Evolutionary conservation across 2,797 vertebrate genomes (phyloP).

Genomic region (Adelosebastes latens): DNA sequence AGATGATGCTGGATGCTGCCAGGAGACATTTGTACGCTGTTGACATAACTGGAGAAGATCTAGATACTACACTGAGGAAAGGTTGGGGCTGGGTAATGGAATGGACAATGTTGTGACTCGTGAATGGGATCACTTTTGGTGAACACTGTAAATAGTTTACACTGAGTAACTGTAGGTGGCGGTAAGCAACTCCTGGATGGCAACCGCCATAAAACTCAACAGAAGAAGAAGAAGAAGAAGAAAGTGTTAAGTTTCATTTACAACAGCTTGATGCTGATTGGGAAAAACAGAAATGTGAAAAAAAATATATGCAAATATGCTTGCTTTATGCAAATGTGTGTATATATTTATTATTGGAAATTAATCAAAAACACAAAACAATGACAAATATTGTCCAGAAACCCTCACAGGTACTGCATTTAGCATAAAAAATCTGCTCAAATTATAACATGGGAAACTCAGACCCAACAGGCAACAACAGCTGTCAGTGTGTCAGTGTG

Average conservation of each 20-base stretch:
- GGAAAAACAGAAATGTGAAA: background rate
- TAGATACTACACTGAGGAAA: background rate
- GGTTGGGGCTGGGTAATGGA: background rate
- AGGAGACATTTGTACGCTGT: background rate
- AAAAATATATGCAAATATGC: too few species aligned
- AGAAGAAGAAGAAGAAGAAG: background rate
- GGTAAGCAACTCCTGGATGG: background rate
- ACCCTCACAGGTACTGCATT: too few species aligned
- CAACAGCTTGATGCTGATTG: background rate
- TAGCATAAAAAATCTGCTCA: rapidly evolving
- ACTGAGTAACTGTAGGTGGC: background rate
- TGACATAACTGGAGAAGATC: background rate
- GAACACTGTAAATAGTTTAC: background rate
- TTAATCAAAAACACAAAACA: too few species aligned
- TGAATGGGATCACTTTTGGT: background rate
- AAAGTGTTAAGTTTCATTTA: background rate
- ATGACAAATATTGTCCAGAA: too few species aligned
- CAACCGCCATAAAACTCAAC: background rate
- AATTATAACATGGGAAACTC: too few species aligned
- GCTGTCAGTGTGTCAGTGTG: too few species aligned
- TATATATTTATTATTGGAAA: too few species aligned
- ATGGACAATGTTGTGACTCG: background rate
- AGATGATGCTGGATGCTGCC: background rate
- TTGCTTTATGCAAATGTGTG: too few species aligned
- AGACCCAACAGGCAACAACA: too few species aligned